phyloP scores from a whole-genome alignment of 2,113 vertebrate species.

The Athene noctua region DNA sequence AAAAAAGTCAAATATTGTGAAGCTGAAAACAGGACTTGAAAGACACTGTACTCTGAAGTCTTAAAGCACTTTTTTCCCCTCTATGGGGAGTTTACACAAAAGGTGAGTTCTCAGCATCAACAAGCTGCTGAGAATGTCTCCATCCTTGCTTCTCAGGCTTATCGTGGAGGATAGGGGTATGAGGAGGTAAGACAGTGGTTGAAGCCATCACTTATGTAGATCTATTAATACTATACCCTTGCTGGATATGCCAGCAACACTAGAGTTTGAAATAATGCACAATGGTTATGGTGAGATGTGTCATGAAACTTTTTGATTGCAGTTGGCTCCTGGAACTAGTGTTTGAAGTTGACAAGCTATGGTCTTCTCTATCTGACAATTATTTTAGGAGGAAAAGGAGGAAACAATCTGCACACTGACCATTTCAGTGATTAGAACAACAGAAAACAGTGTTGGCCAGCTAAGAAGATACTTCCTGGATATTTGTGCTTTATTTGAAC shows the following conservation, averaged over 20 bases:
- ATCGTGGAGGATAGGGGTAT: neutral
- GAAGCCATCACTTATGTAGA: neutral
- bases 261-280: neutral
- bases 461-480: neutral
- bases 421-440: neutral
- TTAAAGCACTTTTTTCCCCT: neutral
- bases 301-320: neutral
- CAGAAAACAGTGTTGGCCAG: neutral
- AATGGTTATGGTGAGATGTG: neutral
- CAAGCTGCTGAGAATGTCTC: neutral
- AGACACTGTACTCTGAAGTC: neutral
- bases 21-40: neutral
- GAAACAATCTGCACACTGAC: neutral
- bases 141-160: neutral
- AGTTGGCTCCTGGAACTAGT: neutral
- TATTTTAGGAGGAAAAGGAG: neutral
- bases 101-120: neutral
- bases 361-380: neutral
- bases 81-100: neutral
- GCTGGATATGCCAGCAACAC: neutral
- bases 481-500: neutral
- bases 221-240: neutral
- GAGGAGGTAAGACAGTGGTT: neutral
- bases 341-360: neutral
- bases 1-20: neutral